phyloP scores from a whole-genome alignment of 2,113 vertebrate genomes.

The Murina feae region DNA sequence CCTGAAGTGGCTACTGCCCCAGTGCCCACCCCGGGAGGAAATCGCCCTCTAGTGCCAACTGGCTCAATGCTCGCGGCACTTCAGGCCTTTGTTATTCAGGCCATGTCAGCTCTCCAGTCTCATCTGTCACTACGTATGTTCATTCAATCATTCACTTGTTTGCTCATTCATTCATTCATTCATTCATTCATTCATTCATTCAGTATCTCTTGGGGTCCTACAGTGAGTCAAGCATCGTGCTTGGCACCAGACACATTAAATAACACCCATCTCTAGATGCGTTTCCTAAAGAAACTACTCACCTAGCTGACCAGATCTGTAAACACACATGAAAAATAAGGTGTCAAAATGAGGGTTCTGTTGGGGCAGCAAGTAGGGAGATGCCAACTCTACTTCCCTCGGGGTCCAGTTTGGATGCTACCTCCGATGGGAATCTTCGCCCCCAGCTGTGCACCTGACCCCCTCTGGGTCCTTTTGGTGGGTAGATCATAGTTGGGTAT shows the following conservation, averaged over 20 bases:
- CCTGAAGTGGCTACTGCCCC: fast-evolving
- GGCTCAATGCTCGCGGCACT: neutral
- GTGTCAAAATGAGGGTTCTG: neutral
- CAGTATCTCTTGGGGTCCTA: neutral
- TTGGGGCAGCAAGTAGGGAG: neutral
- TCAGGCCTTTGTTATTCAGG: neutral
- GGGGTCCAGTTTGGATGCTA: neutral
- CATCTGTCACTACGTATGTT: neutral
- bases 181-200: neutral
- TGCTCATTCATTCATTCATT: neutral
- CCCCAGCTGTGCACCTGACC: neutral
- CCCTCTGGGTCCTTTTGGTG: neutral
- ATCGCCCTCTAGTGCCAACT: neutral
- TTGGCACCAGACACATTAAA: neutral
- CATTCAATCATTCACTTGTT: neutral
- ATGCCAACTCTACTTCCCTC: neutral
- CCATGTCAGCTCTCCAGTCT: neutral
- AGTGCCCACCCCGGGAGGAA: neutral
- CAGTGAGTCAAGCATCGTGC: neutral
- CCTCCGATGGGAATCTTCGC: fast-evolving
- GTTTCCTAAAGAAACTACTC: neutral
- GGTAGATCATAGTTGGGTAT: neutral
- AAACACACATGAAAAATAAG: neutral
- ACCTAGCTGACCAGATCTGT: neutral
- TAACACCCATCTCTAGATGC: neutral